Evolutionary conservation across 2,888 invertebrate genomes (phyloP), one percentile per base, ranked within the genome.

Genomic region (Heliconius charithonia): DNA sequence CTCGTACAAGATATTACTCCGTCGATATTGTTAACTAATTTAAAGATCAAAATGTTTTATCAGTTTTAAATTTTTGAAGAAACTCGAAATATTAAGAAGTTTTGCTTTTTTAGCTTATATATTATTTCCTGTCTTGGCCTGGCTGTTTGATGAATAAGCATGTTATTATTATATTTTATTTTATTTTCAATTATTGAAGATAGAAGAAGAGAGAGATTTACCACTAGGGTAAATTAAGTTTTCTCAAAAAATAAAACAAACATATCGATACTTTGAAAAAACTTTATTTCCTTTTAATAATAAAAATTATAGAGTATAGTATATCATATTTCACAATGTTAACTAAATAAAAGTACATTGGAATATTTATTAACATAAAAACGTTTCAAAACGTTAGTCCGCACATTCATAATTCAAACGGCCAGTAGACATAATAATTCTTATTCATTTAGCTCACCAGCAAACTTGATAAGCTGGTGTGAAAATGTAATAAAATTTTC

Each of bases 401-500:
- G 13, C 56, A 29, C 51, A 72, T 72, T 71, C 51, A 51, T 51
- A 56, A 71, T 71, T 56, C 56, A 71, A 51, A 56, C 29, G 29
- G 56, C 71, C 71, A 32, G 71, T 56, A 72, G 56, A 51, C 56
- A 72, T 72, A 29, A 72, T 56, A 72, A 72, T 72, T 72, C 56
- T 59, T 32, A 72, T 72, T 56, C 51, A 32, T 72, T 72, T 72
- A 72, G n/a, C 56, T 72, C 56, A 72, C 32, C 51, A 71, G 51
- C 29, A 71, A 56, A 71, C 71, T 71, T 71, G 56, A 71, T 71
- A 71, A 71, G 71, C 71, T 65, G n/a, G 75, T 78, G 59, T 59
- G 65, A 76, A 80, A 76, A 63, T 67, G 27, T 80, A 65, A 78
- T 37, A 75, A 59, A 65, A 76, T 74, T 81, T 85, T 83, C 83